phyloP scores from a whole-genome alignment of 2,113 vertebrate species.

The Percina caprodes region DNA sequence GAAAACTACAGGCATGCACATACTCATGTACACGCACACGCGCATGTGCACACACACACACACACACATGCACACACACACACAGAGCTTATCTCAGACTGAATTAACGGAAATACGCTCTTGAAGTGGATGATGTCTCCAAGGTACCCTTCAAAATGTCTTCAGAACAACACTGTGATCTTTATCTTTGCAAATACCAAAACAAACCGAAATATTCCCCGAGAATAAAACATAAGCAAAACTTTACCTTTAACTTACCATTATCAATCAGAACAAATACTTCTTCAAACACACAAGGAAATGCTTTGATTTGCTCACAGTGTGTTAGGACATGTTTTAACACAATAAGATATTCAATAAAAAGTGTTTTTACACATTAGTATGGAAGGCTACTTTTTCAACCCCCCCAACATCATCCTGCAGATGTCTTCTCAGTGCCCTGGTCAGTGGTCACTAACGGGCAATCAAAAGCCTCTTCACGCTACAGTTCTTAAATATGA shows the following conservation, averaged over 20 bases:
- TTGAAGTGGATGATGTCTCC: conserved; percentile 25
- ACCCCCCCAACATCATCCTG: neutral
- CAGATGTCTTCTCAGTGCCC: too few relatives aligned
- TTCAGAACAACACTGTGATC: conserved; percentile 41
- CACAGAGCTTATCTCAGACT: conserved; percentile 30
- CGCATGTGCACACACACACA: neutral
- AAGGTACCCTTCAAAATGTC: conserved; percentile 50
- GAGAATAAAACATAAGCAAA: neutral
- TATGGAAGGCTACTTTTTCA: neutral
- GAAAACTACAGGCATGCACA: neutral
- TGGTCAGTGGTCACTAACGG: too few relatives aligned
- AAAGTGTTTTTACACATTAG: neutral
- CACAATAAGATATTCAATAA: neutral
- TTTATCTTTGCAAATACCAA: conserved; percentile 42
- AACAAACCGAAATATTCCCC: conserved; percentile 10
- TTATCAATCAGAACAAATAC: neutral
- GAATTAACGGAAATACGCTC: conserved; percentile 33
- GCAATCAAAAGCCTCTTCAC: too few relatives aligned
- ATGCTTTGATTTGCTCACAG: neutral
- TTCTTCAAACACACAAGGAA: neutral
- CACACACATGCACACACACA: neutral
- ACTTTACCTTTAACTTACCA: neutral
- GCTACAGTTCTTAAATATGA: too few relatives aligned
- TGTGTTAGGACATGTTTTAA: neutral
- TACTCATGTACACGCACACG: neutral